phyloP scores from a whole-genome alignment of 92 coral and sea anemone genomes.

The Metridium senile region DNA sequence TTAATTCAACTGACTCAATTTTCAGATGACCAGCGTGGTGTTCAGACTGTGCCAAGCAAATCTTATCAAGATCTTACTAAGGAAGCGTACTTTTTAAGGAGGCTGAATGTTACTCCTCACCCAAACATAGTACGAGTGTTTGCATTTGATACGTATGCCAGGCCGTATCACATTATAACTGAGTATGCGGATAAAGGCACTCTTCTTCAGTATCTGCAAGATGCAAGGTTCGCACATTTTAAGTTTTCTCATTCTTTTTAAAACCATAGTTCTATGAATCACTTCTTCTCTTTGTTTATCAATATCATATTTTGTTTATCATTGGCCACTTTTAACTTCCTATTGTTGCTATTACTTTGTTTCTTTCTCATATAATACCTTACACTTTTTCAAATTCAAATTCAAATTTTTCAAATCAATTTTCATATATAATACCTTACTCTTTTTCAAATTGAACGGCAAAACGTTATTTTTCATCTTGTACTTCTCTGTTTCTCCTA shows the following conservation, averaged over 20 bases:
- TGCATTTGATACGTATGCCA: conserved; percentile 16
- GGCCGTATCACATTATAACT: conserved; percentile 28
- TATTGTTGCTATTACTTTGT: too few relatives aligned
- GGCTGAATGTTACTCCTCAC: conserved; percentile 16
- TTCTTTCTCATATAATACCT: too few relatives aligned
- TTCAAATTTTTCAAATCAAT: too few relatives aligned
- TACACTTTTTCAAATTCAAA: not conserved
- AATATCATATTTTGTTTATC: too few relatives aligned
- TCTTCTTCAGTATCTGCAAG: conserved; percentile 10
- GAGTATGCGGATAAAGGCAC: conserved; percentile 5
- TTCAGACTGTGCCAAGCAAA: not conserved
- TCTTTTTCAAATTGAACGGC: not conserved
- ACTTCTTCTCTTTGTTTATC: not conserved
- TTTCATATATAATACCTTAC: too few relatives aligned
- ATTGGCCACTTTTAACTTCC: too few relatives aligned
- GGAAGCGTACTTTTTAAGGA: conserved; percentile 19
- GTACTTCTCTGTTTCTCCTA: not conserved
- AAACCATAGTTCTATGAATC: not conserved
- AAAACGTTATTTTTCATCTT: not conserved
- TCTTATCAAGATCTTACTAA: not conserved
- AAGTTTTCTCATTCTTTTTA: too few relatives aligned
- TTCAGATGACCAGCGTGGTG: not conserved
- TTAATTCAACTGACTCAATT: too few relatives aligned
- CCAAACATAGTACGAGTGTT: conserved; percentile 24
- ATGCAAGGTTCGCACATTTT: conserved; percentile 11